Evolutionary conservation across 2,888 invertebrate species (phyloP).

Genomic region (Peribatodes rhomboidaria): DNA sequence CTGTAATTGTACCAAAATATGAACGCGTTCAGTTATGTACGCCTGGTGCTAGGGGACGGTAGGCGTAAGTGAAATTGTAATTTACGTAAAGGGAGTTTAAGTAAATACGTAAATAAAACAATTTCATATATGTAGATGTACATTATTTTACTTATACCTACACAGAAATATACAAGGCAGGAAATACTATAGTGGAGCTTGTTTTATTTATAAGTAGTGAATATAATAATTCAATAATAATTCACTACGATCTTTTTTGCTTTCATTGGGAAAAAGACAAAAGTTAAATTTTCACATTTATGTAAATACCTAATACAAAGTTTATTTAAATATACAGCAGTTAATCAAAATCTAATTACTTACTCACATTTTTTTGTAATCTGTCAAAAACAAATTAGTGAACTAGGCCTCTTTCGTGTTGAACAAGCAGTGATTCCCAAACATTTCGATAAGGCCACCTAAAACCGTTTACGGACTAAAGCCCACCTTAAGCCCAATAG

Average conservation of each 20-base stretch:
- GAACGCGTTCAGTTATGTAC: conserved; percentile 62
- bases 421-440: conserved; percentile 12
- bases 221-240: no score
- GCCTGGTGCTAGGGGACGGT: conserved; percentile 54
- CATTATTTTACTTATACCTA: neutral
- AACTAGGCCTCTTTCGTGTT: neutral
- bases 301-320: no score
- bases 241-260: no score
- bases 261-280: no score
- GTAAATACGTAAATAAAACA: neutral
- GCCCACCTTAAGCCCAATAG: conserved; percentile 31
- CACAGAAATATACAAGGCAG: neutral
- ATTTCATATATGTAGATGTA: no score
- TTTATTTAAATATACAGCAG: no score
- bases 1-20: conserved; percentile 79
- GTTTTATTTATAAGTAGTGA: no score
- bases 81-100: conserved; percentile 17
- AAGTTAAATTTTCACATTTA: no score
- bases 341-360: no score
- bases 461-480: conserved; percentile 20
- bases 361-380: no score
- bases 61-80: conserved; percentile 25
- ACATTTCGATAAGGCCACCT: conserved; percentile 13
- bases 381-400: neutral
- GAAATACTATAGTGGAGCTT: no score